Evolutionary conservation across 2,113 vertebrate species (phyloP).

Genomic region (zebrafish (Danio rerio)): GRCz12tu NC_133182.1:56822501-56823000

Average conservation of each 20-base stretch:
- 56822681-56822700: not conserved
- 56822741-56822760: too few relatives aligned
- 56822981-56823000: constrained; percentile 79
- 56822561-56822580: too few relatives aligned
- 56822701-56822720: not conserved
- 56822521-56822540: too few relatives aligned
- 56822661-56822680: not conserved
- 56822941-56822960: constrained; percentile 23
- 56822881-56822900: constrained; percentile 26
- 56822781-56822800: not conserved
- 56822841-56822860: constrained; percentile 17
- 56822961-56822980: constrained; percentile 71
- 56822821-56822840: not conserved
- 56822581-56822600: too few relatives aligned
- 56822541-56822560: too few relatives aligned
- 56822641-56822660: too few relatives aligned
- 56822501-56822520: too few relatives aligned
- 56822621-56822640: too few relatives aligned
- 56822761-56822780: constrained; percentile 5
- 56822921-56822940: not conserved
- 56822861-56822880: constrained; percentile 16
- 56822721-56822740: not conserved
- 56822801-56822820: not conserved
- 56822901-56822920: constrained; percentile 7
- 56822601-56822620: too few relatives aligned